Base-by-base conservation (phyloP, 2,113 vertebrate genomes). In the Cephalopholis sonnerati region DNA sequence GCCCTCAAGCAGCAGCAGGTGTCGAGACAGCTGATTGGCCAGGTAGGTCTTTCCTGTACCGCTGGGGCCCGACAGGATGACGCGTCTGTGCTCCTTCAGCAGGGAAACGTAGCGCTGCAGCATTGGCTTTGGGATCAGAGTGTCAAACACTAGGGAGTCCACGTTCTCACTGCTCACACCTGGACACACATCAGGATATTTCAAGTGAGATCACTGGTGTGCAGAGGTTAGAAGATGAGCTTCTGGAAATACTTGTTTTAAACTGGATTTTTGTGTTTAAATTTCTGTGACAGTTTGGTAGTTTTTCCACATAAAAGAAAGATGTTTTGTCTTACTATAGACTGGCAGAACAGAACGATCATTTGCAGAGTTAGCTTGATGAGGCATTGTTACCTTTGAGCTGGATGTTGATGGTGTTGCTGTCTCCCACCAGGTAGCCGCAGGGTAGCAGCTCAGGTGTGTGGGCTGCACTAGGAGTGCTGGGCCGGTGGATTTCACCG, bases 391-490 rank as follows among this genome's bases (percentile, higher is more conserved):
- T 95, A 99, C 98, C 98, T 97, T 96, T 98, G 83, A 99, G 89
- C 3, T 94, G 93, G 82, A 99, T 97, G 5, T 96, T 96, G 95
- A 99, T 99, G 63, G 97, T 98, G 72, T 97, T 97, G 90, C 96
- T 99, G 90, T 99, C 98, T 8, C 98, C 98, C 12, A 99, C 98
- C 17, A 99, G 95, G 87, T 99, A 99, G 39, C 98, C 98, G 6
- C 98, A 99, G 75, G 98, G 98, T 76, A 99, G 95, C 50, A 99
- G 96, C 91, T 99, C 98, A 0, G 98, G 98, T 0, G 96, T 97
- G 67, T 95, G 95, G 0, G 96, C 95, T 0, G 93, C 84, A 0
- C 92, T 92, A 36, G 91, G 94, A 0, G 86, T 87, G 6, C 94
- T 95, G 17, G 94, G 96, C 13, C 98, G 96, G 29, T 95, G 94